phyloP scores from a whole-genome alignment of 1,140 invertebrate genomes.

The Temnothorax longispinosus region DNA sequence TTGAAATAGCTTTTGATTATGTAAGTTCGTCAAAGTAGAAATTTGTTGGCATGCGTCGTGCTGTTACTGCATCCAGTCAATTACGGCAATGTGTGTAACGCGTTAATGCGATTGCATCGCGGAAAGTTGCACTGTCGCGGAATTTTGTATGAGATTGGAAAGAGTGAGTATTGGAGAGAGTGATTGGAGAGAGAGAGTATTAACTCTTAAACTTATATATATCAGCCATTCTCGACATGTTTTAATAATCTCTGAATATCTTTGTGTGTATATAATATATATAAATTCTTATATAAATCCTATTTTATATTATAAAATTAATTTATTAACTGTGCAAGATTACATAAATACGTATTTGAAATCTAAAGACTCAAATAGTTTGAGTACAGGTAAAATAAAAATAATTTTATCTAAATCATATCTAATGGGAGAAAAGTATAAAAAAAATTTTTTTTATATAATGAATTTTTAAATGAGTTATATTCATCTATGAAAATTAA shows the following conservation, averaged over 20 bases:
- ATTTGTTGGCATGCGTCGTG: conserved; percentile 8
- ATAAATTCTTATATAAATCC: neutral
- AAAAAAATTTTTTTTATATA: neutral
- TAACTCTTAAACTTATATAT: neutral
- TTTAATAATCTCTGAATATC: neutral
- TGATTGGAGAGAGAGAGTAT: neutral
- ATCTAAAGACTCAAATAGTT: neutral
- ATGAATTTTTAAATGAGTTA: neutral
- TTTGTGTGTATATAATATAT: neutral
- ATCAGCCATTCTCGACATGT: neutral
- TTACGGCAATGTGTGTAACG: conserved; percentile 15
- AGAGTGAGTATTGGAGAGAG: too few species aligned
- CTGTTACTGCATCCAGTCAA: conserved; percentile 26
- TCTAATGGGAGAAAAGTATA: neutral
- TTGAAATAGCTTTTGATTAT: conserved; percentile 6
- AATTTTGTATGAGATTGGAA: conserved; percentile 4
- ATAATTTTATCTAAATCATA: neutral
- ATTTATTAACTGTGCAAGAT: neutral
- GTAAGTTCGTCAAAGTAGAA: neutral
- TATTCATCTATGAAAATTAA: neutral
- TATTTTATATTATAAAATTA: neutral
- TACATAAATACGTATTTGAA: neutral
- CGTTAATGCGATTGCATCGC: conserved; percentile 28
- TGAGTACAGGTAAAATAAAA: neutral
- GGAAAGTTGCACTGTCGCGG: neutral